phyloP scores from a whole-genome alignment of 2,888 invertebrate species.

The Latrodectus elegans region DNA sequence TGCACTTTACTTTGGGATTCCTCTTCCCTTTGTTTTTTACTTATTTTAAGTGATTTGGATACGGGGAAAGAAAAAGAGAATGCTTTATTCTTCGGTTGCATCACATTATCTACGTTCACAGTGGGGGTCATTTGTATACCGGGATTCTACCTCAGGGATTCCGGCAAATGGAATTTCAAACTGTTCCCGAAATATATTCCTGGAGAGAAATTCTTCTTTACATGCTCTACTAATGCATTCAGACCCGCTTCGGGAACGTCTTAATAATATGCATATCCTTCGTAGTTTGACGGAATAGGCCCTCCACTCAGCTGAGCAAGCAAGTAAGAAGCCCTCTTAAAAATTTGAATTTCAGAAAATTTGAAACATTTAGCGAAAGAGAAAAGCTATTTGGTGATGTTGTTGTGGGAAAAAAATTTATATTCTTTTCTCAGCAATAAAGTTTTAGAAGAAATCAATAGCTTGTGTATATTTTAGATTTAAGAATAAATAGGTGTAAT shows the following conservation, averaged over 20 bases:
- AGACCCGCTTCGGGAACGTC: slow-evolving; percentile 46
- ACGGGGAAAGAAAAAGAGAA: slow-evolving; percentile 41
- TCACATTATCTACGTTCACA: slow-evolving; percentile 57
- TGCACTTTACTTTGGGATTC: slow-evolving; percentile 12
- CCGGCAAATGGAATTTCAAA: slow-evolving; percentile 66
- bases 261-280: slow-evolving; percentile 59
- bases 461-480: too few relatives aligned
- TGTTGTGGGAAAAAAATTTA: not conserved
- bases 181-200: slow-evolving; percentile 62
- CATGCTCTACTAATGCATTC: slow-evolving; percentile 62
- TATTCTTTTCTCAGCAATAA: too few relatives aligned
- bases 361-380: slow-evolving; percentile 45
- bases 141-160: slow-evolving; percentile 57
- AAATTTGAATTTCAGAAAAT: slow-evolving; percentile 61
- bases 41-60: slow-evolving; percentile 63
- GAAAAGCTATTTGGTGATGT: slow-evolving; percentile 20
- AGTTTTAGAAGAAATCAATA: too few relatives aligned
- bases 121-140: slow-evolving; percentile 66
- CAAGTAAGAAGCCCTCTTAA: slow-evolving; percentile 31
- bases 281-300: not conserved
- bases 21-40: slow-evolving; percentile 44
- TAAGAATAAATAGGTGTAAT: too few relatives aligned
- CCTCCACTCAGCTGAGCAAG: not conserved
- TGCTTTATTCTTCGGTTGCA: slow-evolving; percentile 50
- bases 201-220: slow-evolving; percentile 41